A percentile compares a stretch with the other conserved stretches of the same genome.
Evolutionary conservation across 23 tunicate species (phyloP).

Genomic region (Trididemnum clinides): DNA sequence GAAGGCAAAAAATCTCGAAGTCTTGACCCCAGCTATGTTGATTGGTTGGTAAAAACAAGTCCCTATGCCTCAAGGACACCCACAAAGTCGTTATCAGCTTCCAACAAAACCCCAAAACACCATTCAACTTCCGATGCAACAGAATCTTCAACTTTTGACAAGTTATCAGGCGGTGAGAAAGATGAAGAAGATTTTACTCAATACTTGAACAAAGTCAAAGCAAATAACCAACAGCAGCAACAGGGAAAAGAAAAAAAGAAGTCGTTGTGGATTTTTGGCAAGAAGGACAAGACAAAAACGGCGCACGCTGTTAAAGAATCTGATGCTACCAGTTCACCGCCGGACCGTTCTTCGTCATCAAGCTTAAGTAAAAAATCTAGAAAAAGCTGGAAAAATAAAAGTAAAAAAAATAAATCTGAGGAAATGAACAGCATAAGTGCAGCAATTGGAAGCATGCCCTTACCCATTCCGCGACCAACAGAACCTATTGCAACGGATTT

Average conservation of each 20-base stretch:
- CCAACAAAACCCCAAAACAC: background rate
- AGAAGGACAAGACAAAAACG: background rate
- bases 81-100: background rate
- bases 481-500: background rate
- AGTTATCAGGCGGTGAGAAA: background rate
- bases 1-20: constrained; percentile 6
- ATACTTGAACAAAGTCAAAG: background rate
- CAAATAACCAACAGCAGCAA: background rate
- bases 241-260: background rate
- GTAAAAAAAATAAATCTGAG: background rate
- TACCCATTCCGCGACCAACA: background rate
- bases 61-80: constrained; percentile 41
- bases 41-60: constrained; percentile 56
- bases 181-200: background rate
- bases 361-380: background rate
- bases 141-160: background rate
- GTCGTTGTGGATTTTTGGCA: background rate
- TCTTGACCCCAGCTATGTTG: constrained; percentile 40
- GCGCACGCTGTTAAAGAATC: no score
- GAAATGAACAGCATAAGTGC: background rate
- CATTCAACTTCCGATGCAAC: background rate
- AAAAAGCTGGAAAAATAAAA: constrained; percentile 7
- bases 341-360: background rate
- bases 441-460: background rate
- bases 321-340: no score